Evolutionary conservation across 2,113 vertebrate species (phyloP), one percentile per base, ranked within the genome.

Genomic region (Ophiodon elongatus): DNA sequence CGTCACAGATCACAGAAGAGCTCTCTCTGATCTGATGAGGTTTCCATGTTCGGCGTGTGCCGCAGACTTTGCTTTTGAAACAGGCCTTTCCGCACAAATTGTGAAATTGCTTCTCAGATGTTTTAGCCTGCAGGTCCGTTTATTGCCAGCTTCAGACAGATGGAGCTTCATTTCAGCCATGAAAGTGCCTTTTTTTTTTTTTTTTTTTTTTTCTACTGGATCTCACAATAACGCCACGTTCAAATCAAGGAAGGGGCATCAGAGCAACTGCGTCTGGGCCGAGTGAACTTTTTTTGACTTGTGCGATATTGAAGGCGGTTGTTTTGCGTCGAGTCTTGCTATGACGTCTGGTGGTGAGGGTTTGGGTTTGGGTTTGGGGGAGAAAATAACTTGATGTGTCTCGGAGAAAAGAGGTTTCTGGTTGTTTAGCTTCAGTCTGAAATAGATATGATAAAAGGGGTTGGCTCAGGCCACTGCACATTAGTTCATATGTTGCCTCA

Each of bases 101-200:
- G 64, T 37, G 74, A 65, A 82, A 76, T 62, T 80, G 43, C 4
- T 54, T 78, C 25, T 86, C 77, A 72, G 78, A 89, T 82, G 79
- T 77, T 87, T 70, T 2, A 15, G 64, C 59, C 65, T 14, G 25
- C 82, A 76, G 77, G 70, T 80, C 83, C 25, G 17, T 82, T 86
- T 52, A 66, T 52, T 85, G 56, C 68, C 80, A 81, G 59, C 52
- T 63, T 70, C 52, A 71, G 27, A 86, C 83, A 86, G 81, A 88
- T 66, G 79, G 75, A 77, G 83, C 60, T 74, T 76, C 59, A 9
- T 68, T 57, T 56, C 45, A 79, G 41, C 31, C 8, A n/a, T 27
- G 17, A 62, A 57, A 78, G 57, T 21, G 69, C 13, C 54, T 78
- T 23, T 33, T 37, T 85, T 71, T 47, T 17, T 2, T 21, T n/a